These are phyloP conservation scores for Drosophila tristis DNA, from an alignment of 1,140 invertebrate species.

Conservation along the genomic window DNA sequence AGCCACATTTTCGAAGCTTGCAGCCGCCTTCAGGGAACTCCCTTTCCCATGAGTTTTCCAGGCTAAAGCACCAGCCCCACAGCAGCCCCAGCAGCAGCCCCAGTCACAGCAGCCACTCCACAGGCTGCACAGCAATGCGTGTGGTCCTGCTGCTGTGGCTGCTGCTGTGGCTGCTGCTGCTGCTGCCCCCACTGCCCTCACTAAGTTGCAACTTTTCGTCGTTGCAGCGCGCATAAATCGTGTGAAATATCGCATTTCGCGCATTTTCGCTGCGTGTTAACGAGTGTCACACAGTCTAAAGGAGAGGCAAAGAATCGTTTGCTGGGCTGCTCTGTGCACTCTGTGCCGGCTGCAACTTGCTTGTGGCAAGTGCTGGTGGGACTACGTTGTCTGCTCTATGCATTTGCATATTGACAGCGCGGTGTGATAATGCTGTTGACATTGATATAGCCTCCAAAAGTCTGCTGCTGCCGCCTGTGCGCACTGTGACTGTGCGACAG, in stretches of 20 bases:
- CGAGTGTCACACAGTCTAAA: slow-evolving; percentile 65
- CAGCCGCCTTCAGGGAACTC: slow-evolving; percentile 4
- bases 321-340: slow-evolving; percentile 24
- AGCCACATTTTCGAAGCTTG: slow-evolving; percentile 2
- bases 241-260: slow-evolving; percentile 84
- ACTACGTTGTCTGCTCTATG: slow-evolving; percentile 38
- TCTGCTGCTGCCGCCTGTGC: slow-evolving; percentile 12
- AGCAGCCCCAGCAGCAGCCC: slow-evolving; percentile 14
- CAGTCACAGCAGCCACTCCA: background rate
- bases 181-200: slow-evolving; percentile 26
- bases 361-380: slow-evolving; percentile 24
- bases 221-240: slow-evolving; percentile 82
- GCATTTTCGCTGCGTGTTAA: slow-evolving; percentile 81
- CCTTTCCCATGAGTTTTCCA: slow-evolving; percentile 24
- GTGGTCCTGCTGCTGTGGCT: slow-evolving; percentile 55
- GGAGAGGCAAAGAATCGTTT: slow-evolving; percentile 40
- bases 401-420: slow-evolving; percentile 80
- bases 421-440: slow-evolving; percentile 81
- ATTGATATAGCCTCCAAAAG: slow-evolving; percentile 75
- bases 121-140: slow-evolving; percentile 48
- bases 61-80: slow-evolving; percentile 17
- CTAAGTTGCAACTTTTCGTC: slow-evolving; percentile 74
- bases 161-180: slow-evolving; percentile 30
- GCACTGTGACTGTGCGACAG: slow-evolving; percentile 39
- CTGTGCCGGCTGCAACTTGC: slow-evolving; percentile 23